Percentiles rank a stretch among this genome's conserved stretches.
Conservation (phyloP, 2,113 vertebrate genomes). For the Xenus cinereus region DNA sequence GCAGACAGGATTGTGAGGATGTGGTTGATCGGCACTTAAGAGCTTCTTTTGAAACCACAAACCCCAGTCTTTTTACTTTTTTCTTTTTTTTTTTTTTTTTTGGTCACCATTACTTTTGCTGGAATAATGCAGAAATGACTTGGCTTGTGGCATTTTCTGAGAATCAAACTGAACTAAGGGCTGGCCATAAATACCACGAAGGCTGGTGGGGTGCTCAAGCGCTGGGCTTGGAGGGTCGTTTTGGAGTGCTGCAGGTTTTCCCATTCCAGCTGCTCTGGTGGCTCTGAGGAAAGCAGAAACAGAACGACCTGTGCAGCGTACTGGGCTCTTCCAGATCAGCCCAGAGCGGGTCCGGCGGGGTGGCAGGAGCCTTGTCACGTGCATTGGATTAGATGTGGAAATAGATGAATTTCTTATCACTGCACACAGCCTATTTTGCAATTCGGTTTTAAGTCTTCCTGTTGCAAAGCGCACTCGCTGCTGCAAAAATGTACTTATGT, state of each 20-base stretch:
- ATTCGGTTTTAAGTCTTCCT: background rate
- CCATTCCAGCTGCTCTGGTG: background rate
- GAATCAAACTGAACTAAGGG: background rate
- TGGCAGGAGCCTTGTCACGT: background rate
- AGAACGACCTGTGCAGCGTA: background rate
- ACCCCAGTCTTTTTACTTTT: background rate
- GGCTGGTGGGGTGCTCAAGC: background rate
- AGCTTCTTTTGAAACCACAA: background rate
- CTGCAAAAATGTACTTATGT: rapidly evolving
- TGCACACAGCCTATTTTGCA: background rate
- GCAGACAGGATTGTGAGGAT: background rate
- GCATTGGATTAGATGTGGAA: background rate
- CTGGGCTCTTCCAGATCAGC: background rate
- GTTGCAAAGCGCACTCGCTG: background rate
- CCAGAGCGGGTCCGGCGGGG: background rate
- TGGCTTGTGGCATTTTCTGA: background rate
- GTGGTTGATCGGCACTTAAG: background rate
- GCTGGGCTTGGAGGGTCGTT: background rate
- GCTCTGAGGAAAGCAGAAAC: background rate
- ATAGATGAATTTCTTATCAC: background rate
- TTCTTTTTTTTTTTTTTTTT: no score
- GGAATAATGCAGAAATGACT: background rate
- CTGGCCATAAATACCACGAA: background rate
- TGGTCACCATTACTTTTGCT: background rate
- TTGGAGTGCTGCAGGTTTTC: background rate